A percentile compares a stretch with the other conserved stretches of the same genome.
These are phyloP conservation scores for Megaceryle alcyon DNA, from an alignment of 2,797 vertebrate genomes.

Conservation along the genomic window DNA sequence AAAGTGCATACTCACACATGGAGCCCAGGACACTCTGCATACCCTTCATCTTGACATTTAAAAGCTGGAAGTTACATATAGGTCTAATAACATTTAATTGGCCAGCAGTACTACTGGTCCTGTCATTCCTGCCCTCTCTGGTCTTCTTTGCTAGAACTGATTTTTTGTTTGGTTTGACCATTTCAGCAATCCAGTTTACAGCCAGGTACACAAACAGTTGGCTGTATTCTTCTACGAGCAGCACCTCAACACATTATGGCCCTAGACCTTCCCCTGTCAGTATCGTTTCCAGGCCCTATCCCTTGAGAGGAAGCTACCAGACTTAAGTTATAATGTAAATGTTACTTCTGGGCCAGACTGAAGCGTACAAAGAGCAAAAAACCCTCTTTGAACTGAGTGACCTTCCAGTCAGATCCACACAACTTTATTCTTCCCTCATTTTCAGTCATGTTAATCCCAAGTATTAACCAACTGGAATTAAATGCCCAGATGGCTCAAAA, in stretches of 20 bases:
- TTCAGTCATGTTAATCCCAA: background rate
- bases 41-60: background rate
- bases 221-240: background rate
- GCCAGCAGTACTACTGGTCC: background rate
- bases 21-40: background rate
- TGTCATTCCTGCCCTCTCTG: background rate
- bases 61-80: background rate
- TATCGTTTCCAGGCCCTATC: background rate
- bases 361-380: background rate
- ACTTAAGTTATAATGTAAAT: background rate
- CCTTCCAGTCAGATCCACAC: background rate
- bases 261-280: background rate
- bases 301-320: background rate
- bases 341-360: background rate
- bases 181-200: background rate
- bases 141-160: background rate
- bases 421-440: background rate
- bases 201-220: background rate
- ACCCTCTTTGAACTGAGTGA: background rate
- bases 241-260: background rate
- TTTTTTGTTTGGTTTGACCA: background rate
- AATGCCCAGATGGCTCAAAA: background rate
- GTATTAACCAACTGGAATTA: conserved; percentile 15
- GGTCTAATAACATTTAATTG: background rate
- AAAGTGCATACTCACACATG: background rate